Evolutionary conservation across 2,888 invertebrate species (phyloP).

Genomic region (Chymomyza caudatula): DNA sequence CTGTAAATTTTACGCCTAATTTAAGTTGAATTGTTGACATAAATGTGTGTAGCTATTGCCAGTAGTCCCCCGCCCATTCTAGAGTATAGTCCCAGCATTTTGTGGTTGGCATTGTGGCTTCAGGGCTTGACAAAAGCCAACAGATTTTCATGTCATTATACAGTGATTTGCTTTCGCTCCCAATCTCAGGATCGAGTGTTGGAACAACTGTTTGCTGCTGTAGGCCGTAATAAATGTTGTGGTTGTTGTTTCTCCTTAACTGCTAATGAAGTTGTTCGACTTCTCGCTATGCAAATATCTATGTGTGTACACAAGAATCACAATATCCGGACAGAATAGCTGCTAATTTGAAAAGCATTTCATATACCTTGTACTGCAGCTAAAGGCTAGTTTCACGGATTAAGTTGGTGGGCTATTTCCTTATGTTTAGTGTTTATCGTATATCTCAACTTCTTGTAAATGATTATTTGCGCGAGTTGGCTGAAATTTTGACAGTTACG

Average conservation of each 20-base stretch:
- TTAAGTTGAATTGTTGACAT: constrained; percentile 74
- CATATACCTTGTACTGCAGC: too few species aligned
- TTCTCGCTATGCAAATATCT: constrained; percentile 11
- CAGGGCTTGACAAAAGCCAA: constrained; percentile 58
- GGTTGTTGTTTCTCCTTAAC: constrained; percentile 23
- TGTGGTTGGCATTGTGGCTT: constrained; percentile 1
- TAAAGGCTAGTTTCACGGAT: too few species aligned
- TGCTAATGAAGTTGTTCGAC: constrained; percentile 47
- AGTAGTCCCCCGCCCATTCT: background rate
- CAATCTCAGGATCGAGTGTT: background rate
- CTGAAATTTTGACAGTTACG: too few species aligned
- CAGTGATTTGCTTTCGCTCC: constrained; percentile 44
- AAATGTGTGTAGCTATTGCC: constrained; percentile 35
- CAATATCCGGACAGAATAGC: too few species aligned
- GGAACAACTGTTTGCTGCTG: constrained; percentile 10
- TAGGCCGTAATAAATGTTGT: constrained; percentile 18
- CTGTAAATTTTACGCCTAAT: constrained; percentile 75
- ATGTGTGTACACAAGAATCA: constrained; percentile 24
- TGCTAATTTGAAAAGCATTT: too few species aligned
- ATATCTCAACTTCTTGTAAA: too few species aligned
- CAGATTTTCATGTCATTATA: constrained; percentile 67
- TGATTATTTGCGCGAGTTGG: too few species aligned
- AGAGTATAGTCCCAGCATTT: background rate
- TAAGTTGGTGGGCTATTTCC: too few species aligned
- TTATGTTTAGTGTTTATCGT: too few species aligned